phyloP scores from a whole-genome alignment of 1,140 invertebrate genomes.

The Drosophila carrolli region DNA sequence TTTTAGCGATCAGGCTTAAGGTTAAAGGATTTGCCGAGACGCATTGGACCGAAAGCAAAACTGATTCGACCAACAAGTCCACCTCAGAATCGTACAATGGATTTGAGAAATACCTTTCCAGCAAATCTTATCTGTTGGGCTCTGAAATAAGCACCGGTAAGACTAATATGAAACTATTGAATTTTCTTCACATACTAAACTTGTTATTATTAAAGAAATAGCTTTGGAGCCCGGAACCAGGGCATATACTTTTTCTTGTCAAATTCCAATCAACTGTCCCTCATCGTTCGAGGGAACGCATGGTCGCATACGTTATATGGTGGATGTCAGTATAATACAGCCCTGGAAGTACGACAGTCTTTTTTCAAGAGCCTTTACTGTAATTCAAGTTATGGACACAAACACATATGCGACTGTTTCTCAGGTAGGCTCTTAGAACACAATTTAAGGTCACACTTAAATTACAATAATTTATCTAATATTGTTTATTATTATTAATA shows the following conservation, averaged over 20 bases:
- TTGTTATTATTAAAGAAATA: slow-evolving; percentile 13
- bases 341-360: slow-evolving; percentile 91
- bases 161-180: not conserved
- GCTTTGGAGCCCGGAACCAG: slow-evolving; percentile 84
- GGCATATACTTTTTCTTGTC: slow-evolving; percentile 86
- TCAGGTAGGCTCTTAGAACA: slow-evolving; percentile 26
- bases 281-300: slow-evolving; percentile 90
- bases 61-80: slow-evolving; percentile 33
- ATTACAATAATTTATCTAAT: no score
- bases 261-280: slow-evolving; percentile 86
- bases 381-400: slow-evolving; percentile 89
- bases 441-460: not conserved
- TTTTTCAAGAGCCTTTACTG: slow-evolving; percentile 89
- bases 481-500: no score
- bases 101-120: slow-evolving; percentile 70
- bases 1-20: slow-evolving; percentile 57
- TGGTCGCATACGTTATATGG: slow-evolving; percentile 88
- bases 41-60: slow-evolving; percentile 53
- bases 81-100: slow-evolving; percentile 46
- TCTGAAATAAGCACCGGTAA: slow-evolving; percentile 41
- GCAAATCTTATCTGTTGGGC: slow-evolving; percentile 60
- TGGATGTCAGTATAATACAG: slow-evolving; percentile 88
- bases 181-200: not conserved
- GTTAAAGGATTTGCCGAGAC: slow-evolving; percentile 66
- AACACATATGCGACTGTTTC: slow-evolving; percentile 85